Conservation (phyloP, 2,888 invertebrate genomes). For the Brenthis ino region DNA sequence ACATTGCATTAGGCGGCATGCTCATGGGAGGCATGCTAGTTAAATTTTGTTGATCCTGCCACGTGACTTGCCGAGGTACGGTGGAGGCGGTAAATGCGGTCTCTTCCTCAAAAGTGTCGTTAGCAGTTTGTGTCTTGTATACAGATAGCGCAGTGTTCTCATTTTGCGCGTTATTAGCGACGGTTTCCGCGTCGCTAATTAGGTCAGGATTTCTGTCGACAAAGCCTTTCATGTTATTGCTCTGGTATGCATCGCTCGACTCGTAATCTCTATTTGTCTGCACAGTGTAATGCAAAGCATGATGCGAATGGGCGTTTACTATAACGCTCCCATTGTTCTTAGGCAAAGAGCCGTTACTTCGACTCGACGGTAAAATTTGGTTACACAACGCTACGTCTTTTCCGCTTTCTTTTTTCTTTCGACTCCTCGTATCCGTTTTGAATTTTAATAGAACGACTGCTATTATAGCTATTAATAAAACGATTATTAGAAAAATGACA, state of each 20-base stretch:
- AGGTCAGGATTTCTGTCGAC: constrained; percentile 90
- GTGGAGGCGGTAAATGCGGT: constrained; percentile 69
- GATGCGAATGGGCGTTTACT: constrained; percentile 82
- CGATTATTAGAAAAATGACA: constrained; percentile 84
- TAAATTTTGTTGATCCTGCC: constrained; percentile 77
- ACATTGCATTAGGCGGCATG: constrained; percentile 80
- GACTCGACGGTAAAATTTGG: constrained; percentile 74
- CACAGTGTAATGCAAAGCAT: constrained; percentile 79
- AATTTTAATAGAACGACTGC: constrained; percentile 84
- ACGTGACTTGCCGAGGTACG: constrained; percentile 79
- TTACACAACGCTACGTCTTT: constrained; percentile 84
- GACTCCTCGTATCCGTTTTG: constrained; percentile 74
- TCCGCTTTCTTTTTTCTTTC: constrained; percentile 82
- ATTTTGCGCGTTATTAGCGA: constrained; percentile 75
- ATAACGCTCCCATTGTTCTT: constrained; percentile 82
- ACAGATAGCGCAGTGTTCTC: constrained; percentile 73
- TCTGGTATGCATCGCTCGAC: constrained; percentile 74
- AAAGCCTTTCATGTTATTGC: constrained; percentile 76
- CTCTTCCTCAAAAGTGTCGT: constrained; percentile 72
- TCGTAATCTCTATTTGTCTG: constrained; percentile 82
- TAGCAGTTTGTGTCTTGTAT: constrained; percentile 69
- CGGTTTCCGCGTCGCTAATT: constrained; percentile 88
- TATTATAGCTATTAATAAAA: constrained; percentile 85
- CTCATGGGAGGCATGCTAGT: constrained; percentile 60
- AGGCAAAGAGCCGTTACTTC: constrained; percentile 76